Evolutionary conservation across 2,888 invertebrate genomes (phyloP).

Genomic region (Nebria brevicollis): DNA sequence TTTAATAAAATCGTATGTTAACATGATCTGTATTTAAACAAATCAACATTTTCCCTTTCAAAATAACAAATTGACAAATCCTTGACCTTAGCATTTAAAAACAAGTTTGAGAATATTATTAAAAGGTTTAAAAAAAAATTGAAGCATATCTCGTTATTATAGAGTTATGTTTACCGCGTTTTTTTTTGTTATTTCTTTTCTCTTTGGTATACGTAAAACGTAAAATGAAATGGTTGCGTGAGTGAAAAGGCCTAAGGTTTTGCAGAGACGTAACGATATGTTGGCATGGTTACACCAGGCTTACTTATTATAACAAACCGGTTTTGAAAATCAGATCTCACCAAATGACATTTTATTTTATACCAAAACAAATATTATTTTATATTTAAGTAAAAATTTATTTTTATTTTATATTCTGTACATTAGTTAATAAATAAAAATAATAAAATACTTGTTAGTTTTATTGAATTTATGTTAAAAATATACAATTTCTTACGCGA

Average conservation of each 20-base stretch:
- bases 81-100: not conserved
- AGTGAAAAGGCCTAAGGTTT: not conserved
- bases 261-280: not conserved
- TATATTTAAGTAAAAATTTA: not conserved
- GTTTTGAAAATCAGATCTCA: not conserved
- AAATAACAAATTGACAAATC: not conserved
- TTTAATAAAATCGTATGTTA: not conserved
- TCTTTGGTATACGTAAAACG: not conserved
- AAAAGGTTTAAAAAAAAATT: not conserved
- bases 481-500: too few species aligned
- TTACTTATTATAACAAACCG: not conserved
- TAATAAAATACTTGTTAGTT: too few species aligned
- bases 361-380: not conserved
- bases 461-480: too few species aligned
- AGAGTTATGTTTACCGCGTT: not conserved
- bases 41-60: not conserved
- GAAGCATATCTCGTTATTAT: not conserved
- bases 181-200: not conserved
- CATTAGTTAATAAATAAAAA: too few species aligned
- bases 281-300: not conserved
- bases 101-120: not conserved
- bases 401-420: too few species aligned
- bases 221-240: not conserved
- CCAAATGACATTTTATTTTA: not conserved
- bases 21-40: not conserved